Conservation (phyloP, 2,113 vertebrate genomes). For the Nansenia antarctica region DNA sequence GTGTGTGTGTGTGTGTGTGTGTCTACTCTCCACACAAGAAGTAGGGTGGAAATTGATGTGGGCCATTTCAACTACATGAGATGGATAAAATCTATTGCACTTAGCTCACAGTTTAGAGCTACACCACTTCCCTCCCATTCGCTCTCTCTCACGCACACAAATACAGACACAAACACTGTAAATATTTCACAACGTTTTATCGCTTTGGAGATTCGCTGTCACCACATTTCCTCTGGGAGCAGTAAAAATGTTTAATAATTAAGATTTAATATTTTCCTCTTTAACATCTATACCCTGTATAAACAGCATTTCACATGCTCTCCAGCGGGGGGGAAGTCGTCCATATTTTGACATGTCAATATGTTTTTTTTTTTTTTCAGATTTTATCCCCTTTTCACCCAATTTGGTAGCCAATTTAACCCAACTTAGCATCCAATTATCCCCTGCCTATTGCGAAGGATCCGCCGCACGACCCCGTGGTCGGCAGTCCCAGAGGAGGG, state of each 20-base stretch:
- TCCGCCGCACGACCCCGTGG: no score
- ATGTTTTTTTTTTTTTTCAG: no score
- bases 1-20: no score
- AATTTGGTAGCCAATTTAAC: no score
- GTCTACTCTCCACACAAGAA: conserved; percentile 2
- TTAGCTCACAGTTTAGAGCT: conserved; percentile 33
- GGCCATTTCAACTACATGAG: conserved; percentile 39
- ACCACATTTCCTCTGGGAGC: neutral
- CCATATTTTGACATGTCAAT: conserved; percentile 7
- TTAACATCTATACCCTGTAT: conserved; percentile 15
- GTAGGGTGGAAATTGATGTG: conserved; percentile 26
- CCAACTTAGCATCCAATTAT: no score
- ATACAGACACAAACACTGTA: conserved; percentile 19
- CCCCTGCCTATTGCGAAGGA: no score
- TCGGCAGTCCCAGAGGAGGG: no score
- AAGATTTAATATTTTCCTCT: conserved; percentile 25
- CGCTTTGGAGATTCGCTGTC: conserved; percentile 26
- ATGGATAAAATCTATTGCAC: conserved; percentile 38
- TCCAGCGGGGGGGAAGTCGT: neutral
- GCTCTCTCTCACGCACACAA: neutral
- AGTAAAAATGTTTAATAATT: conserved; percentile 23
- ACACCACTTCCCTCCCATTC: neutral
- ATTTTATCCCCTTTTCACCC: no score
- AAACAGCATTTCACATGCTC: conserved; percentile 5
- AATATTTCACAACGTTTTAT: conserved; percentile 34